Evolutionary conservation across 2,113 vertebrate genomes (phyloP), one percentile per base, ranked within the genome.

Genomic region (human (Homo sapiens)): DNA sequence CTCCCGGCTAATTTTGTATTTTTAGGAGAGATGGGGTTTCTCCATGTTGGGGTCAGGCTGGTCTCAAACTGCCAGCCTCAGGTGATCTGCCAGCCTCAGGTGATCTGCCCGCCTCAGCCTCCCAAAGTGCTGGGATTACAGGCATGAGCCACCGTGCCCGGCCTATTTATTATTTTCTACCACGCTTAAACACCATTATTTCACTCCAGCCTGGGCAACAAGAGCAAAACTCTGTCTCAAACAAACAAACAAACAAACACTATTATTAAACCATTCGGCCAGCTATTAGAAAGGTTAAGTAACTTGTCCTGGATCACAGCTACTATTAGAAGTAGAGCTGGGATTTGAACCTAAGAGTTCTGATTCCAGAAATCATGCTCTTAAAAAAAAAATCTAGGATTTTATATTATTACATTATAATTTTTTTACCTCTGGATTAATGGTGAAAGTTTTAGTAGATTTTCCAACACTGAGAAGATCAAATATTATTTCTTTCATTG

Each of bases 401-500:
- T 66, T 45, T 27, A 30, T 17, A 52, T 57, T 40, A 68, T 13
- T 55, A 23, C 4, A 89, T 38, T n/a, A 35, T 6, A 66, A 16
- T 14, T 45, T 52, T 43, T 93, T 99, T 99, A 99, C 99, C 99
- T 99, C 99, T 98, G 99, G 99, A 98, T 99, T 99, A 98, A 99
- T 99, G 96, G 99, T 99, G 97, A 99, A 99, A 97, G 99, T 99
- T 99, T 99, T 99, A 90, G 99, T 99, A 97, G 99, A 99, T 98
- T 99, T 99, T 97, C 99, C 99, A 98, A 99, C 99, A 97, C 99
- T 99, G 96, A 99, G 99, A 96, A 99, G 99, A 99, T 99, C 99
- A 98, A 99, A 99, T 99, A 99, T 99, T 93, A 99, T 99, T 99
- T 99, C 99, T 99, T 99, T 99, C 99, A 99, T 99, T 98, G 99